Conservation (phyloP, 64 coral and sea anemone genomes). For the Orbicella faveolata region DNA sequence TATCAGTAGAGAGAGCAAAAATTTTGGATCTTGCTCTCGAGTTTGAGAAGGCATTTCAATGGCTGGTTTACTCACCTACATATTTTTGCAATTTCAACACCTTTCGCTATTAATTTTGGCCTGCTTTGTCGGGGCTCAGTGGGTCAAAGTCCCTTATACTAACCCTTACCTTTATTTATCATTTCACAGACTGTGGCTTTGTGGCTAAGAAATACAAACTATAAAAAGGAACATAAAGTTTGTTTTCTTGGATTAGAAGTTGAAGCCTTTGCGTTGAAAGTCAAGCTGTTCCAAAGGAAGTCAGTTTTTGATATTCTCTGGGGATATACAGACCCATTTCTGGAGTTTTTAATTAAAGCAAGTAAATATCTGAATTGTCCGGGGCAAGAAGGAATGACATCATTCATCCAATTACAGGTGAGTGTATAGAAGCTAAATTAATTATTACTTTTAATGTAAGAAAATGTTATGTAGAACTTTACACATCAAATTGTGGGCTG, state of each 20-base stretch:
- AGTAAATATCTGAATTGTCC: conserved; percentile 15
- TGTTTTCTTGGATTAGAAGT: conserved; percentile 14
- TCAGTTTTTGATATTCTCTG: conserved; percentile 70
- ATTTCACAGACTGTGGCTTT: conserved; percentile 27
- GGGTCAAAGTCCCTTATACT: neutral
- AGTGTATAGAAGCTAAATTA: neutral
- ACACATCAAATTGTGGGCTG: no score
- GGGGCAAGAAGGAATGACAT: conserved; percentile 33
- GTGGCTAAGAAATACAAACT: conserved; percentile 23
- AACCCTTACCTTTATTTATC: neutral
- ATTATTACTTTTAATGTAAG: no score
- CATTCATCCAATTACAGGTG: conserved; percentile 82
- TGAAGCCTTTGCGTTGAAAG: neutral
- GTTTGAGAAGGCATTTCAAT: no score
- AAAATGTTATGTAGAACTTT: no score
- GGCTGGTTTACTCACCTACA: no score
- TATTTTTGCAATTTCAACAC: no score
- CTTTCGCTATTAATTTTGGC: no score
- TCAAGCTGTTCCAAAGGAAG: conserved; percentile 66
- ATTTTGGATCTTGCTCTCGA: no score
- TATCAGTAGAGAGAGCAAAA: no score
- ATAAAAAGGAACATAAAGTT: neutral
- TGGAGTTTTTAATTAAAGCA: neutral
- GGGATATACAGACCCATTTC: conserved; percentile 69
- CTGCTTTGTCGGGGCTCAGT: no score